A percentile compares a stretch with the other conserved stretches of the same genome.
phyloP scores from a whole-genome alignment of 2,113 vertebrate species.

The Crypturellus undulatus region DNA sequence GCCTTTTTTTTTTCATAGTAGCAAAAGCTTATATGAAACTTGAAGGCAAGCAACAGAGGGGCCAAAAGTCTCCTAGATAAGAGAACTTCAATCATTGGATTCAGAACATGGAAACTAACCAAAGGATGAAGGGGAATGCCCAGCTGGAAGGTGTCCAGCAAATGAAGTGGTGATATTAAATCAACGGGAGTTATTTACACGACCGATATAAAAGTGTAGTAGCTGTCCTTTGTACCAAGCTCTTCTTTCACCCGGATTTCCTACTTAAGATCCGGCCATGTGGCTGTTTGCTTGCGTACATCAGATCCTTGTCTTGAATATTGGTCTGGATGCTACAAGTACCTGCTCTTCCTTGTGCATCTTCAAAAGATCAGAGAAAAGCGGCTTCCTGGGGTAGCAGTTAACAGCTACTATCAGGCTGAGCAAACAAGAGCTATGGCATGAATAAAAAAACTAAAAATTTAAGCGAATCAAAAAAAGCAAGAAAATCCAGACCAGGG shows the following conservation, averaged over 20 bases:
- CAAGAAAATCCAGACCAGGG: not conserved
- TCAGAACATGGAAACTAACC: not conserved
- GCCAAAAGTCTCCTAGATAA: not conserved
- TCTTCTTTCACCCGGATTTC: not conserved
- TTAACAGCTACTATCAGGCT: not conserved
- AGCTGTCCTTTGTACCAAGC: not conserved
- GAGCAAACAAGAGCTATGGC: not conserved
- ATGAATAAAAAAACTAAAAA: not conserved
- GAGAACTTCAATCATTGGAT: not conserved
- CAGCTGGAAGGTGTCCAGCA: not conserved
- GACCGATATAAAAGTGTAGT: not conserved
- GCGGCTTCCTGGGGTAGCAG: not conserved
- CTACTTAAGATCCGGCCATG: not conserved
- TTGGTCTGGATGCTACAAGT: not conserved
- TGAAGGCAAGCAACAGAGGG: not conserved
- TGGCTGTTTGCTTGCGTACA: not conserved
- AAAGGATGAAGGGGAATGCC: not conserved
- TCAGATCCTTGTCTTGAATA: not conserved
- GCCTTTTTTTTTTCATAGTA: not conserved
- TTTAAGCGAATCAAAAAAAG: not conserved
- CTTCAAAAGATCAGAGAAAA: not conserved
- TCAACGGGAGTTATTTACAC: not conserved
- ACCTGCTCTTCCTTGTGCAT: not conserved
- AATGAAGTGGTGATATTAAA: not conserved
- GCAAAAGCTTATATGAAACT: not conserved